Conservation (phyloP, 2,797 vertebrate genomes). For the Morus bassanus region DNA sequence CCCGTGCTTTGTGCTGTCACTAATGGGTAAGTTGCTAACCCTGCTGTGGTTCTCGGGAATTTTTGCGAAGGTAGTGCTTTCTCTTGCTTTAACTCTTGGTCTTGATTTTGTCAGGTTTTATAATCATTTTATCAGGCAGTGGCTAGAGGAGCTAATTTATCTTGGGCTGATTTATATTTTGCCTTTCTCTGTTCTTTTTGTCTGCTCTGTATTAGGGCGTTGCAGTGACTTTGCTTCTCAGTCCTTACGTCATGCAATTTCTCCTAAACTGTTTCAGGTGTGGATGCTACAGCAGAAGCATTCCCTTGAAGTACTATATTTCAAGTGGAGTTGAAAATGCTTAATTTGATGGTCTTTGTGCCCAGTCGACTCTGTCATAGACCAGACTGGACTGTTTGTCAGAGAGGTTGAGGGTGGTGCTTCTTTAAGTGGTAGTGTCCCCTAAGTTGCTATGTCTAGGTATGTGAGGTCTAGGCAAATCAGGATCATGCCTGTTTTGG, state of each 20-base stretch:
- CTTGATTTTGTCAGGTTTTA: background rate
- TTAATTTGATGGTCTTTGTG: background rate
- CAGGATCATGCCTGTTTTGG: background rate
- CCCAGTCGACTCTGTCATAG: background rate
- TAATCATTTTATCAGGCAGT: background rate
- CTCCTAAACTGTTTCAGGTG: background rate
- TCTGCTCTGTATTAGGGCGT: background rate
- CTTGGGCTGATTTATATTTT: background rate
- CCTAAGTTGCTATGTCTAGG: rapidly evolving
- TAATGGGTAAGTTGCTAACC: background rate
- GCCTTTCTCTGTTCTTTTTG: background rate
- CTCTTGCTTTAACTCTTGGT: background rate
- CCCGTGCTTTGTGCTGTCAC: background rate
- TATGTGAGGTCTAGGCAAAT: background rate
- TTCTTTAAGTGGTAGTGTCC: background rate
- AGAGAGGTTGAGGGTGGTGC: background rate
- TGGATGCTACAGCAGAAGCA: background rate
- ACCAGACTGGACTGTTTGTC: background rate
- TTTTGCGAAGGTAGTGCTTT: background rate
- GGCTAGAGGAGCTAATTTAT: background rate
- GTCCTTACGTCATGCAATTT: background rate
- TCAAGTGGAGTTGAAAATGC: background rate
- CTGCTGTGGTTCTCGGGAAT: background rate
- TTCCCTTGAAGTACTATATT: background rate
- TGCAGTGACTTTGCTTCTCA: background rate